phyloP scores from a whole-genome alignment of 1,140 invertebrate species.

The Cyphomyrmex costatus region DNA sequence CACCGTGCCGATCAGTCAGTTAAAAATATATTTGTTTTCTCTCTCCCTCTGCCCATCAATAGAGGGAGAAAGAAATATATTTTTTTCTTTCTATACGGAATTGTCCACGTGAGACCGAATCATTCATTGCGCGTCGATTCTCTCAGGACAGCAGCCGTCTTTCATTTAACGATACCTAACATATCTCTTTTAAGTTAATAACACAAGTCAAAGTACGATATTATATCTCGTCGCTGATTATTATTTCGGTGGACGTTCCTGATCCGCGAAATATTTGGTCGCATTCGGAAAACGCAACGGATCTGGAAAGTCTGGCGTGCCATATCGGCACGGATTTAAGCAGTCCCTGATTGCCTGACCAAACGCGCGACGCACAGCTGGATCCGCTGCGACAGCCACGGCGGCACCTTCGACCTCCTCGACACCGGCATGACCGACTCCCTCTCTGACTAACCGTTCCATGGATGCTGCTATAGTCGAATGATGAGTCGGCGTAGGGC shows the following conservation, averaged over 20 bases:
- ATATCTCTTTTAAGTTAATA: neutral
- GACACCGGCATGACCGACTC: slow-evolving; percentile 81
- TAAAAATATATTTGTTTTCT: slow-evolving; percentile 1
- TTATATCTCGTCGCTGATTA: slow-evolving; percentile 50
- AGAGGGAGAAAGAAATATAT: neutral
- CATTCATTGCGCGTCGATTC: neutral
- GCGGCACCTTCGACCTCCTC: slow-evolving; percentile 84
- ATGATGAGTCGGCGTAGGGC: slow-evolving; percentile 79
- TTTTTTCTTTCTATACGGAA: neutral
- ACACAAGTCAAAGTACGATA: slow-evolving; percentile 12
- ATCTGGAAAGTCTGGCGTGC: slow-evolving; percentile 83
- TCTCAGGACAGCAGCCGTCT: neutral
- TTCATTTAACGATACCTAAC: neutral
- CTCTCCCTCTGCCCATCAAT: neutral
- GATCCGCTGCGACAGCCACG: slow-evolving; percentile 81
- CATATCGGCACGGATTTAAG: slow-evolving; percentile 79
- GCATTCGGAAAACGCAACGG: slow-evolving; percentile 84
- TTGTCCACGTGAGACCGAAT: neutral
- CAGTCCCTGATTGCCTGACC: slow-evolving; percentile 85
- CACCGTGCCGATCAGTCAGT: slow-evolving; percentile 10
- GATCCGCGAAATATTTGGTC: slow-evolving; percentile 82
- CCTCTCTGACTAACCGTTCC: slow-evolving; percentile 83
- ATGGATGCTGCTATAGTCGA: slow-evolving; percentile 82
- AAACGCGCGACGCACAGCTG: slow-evolving; percentile 83
- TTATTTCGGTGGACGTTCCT: slow-evolving; percentile 79